Base-by-base conservation (phyloP, 2,113 vertebrate species). In the Brachypodius melanocephalos region DNA sequence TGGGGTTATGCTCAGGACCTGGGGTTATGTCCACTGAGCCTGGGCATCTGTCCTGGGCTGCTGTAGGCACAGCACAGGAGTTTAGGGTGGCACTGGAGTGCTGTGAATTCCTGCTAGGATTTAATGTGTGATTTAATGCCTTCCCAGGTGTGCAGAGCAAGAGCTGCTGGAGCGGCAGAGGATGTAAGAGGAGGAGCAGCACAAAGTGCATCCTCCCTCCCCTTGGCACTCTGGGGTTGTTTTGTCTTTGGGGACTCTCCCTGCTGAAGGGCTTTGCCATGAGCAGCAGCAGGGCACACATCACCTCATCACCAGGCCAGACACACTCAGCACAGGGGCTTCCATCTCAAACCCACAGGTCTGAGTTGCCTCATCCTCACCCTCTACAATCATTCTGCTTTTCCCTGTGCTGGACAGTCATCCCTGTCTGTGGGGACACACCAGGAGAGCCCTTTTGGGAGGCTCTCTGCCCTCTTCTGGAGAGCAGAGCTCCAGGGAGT, bases 21-120 rank as follows among this genome's bases (percentile, higher is more conserved):
- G 26, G 1, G 10, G 14, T 1, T 48, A 1, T 9, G 26, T 0
- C 20, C 84, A 15, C 38, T 2, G 61, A 48, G 5, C 5, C 43
- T 38, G 36, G 42, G 1, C 14, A 22, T 26, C 31, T 15, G 0
- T 24, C 84, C 4, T 0, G 58, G 67, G 40, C 29, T 12, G 69
- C 75, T 77, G n/a, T 0, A 22, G 57, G 81, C 34, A 31, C 5
- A 49, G 77, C 74, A 38, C 69, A 36, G 48, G 24, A 40, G 46
- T 28, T 59, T 6, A 12, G 12, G 73, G 80, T 63, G 80, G 31
- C 59, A 51, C 80, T 24, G 58, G 40, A 66, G 43, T 43, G 54
- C 82, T 73, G 1, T 3, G 28, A 18, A 4, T 19, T 36, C 65
- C 48, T 25, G 59, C 15, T 31, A 5, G 9, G 52, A 8, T 55